Conservation (phyloP, 2,797 vertebrate genomes). For the Poeciliopsis turneri region DNA sequence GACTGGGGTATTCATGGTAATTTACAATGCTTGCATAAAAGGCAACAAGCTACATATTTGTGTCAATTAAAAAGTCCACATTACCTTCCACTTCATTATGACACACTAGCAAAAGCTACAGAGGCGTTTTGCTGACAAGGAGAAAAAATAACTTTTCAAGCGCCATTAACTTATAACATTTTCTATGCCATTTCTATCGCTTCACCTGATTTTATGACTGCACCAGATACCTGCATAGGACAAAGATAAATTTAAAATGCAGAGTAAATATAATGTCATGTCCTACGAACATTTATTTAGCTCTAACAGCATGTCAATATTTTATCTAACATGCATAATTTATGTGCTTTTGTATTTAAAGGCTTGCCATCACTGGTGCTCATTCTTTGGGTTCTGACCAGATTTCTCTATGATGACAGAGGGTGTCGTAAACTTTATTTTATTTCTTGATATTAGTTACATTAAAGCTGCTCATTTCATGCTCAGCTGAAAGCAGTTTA, state of each 20-base stretch:
- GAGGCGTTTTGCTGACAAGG: no score
- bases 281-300: conserved; percentile 3
- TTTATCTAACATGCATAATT: conserved; percentile 25
- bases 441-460: background rate
- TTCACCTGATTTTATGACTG: conserved; percentile 1
- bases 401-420: conserved; percentile 84
- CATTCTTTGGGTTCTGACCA: conserved; percentile 84
- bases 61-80: background rate
- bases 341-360: conserved; percentile 57
- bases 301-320: conserved; percentile 13
- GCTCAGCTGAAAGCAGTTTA: conserved; percentile 2
- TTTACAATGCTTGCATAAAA: background rate
- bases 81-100: background rate
- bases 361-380: conserved; percentile 84
- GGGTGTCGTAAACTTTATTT: conserved; percentile 69
- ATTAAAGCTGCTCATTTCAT: background rate
- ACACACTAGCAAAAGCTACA: background rate
- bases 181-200: conserved; percentile 18
- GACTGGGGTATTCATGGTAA: background rate
- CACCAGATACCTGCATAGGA: conserved; percentile 17
- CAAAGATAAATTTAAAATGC: conserved; percentile 15
- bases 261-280: conserved; percentile 17
- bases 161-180: background rate
- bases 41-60: background rate
- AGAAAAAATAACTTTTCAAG: no score